Evolutionary conservation across 1,140 invertebrate genomes (phyloP).

Genomic region (Cydia splendana): DNA sequence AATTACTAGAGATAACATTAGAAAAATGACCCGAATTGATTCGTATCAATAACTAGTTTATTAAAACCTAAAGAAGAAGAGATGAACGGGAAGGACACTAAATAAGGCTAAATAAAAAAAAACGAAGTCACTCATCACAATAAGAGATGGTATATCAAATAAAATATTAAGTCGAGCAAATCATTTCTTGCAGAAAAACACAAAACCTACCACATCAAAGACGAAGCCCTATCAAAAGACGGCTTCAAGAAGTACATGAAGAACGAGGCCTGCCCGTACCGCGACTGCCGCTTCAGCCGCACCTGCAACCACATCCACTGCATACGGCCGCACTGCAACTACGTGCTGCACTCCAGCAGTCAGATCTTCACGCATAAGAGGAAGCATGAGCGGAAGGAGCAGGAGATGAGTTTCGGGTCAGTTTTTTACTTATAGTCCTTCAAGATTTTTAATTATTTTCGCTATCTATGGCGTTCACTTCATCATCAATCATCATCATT

Average conservation of each 20-base stretch:
- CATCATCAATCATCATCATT: too few relatives aligned
- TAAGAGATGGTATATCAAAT: too few relatives aligned
- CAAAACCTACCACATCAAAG: constrained; percentile 98
- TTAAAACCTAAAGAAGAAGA: too few relatives aligned
- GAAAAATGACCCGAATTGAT: too few relatives aligned
- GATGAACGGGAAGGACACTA: too few relatives aligned
- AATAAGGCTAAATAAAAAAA: too few relatives aligned
- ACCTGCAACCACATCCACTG: constrained; percentile 99
- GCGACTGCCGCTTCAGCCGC: constrained; percentile 94
- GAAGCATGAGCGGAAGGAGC: constrained; percentile 96
- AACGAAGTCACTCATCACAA: too few relatives aligned
- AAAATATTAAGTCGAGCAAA: constrained; percentile 15
- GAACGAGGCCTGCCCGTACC: constrained; percentile 95
- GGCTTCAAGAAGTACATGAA: constrained; percentile 99
- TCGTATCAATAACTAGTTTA: too few relatives aligned
- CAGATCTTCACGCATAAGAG: constrained; percentile 99
- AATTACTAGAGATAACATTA: too few relatives aligned
- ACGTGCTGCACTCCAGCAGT: constrained; percentile 96
- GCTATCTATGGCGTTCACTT: too few relatives aligned
- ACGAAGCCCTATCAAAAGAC: constrained; percentile 96
- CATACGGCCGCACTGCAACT: constrained; percentile 96
- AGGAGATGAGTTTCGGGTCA: constrained; percentile 83
- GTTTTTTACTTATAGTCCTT: constrained; percentile 3
- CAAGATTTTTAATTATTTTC: too few relatives aligned
- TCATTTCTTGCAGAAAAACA: constrained; percentile 92